Conservation (phyloP, 1,140 invertebrate species). For the Pseudomyrmex cubaensis region DNA sequence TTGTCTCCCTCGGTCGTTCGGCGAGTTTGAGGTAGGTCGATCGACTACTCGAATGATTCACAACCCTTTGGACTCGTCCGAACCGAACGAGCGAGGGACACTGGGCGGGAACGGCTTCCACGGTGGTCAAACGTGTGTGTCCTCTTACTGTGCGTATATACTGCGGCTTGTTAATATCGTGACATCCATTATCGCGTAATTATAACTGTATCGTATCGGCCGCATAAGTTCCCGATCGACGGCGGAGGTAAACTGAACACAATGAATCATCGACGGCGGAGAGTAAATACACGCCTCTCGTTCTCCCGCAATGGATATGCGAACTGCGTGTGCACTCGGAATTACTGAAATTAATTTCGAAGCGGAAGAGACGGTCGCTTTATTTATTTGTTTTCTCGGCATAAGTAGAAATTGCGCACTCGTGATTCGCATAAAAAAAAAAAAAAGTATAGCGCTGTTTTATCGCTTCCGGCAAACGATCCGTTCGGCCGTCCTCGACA, state of each 20-base stretch:
- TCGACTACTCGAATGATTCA: slow-evolving; percentile 66
- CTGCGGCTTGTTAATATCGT: slow-evolving; percentile 71
- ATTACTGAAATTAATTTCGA: neutral
- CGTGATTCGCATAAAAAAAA: too few species aligned
- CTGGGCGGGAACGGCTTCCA: slow-evolving; percentile 65
- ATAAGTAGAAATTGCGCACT: too few species aligned
- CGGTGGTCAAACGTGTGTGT: slow-evolving; percentile 65
- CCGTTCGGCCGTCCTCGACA: neutral
- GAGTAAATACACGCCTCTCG: slow-evolving; percentile 37
- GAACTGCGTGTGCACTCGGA: too few species aligned
- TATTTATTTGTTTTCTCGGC: slow-evolving; percentile 7
- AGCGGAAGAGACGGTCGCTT: neutral
- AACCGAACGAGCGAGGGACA: slow-evolving; percentile 51
- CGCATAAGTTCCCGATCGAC: slow-evolving; percentile 56
- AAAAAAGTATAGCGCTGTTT: neutral
- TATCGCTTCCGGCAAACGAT: slow-evolving; percentile 34
- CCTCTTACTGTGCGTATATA: slow-evolving; percentile 60
- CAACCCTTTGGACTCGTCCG: slow-evolving; percentile 65
- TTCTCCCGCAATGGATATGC: neutral
- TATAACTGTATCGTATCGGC: slow-evolving; percentile 65
- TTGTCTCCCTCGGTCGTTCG: slow-evolving; percentile 58
- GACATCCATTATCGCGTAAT: slow-evolving; percentile 74
- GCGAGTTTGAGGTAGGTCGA: slow-evolving; percentile 74
- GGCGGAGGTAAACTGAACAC: slow-evolving; percentile 32
- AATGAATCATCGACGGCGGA: slow-evolving; percentile 65